Percentiles rank a stretch among this genome's conserved stretches.
phyloP scores from a whole-genome alignment of 1,140 invertebrate genomes.

The Cyclargus thomasi region DNA sequence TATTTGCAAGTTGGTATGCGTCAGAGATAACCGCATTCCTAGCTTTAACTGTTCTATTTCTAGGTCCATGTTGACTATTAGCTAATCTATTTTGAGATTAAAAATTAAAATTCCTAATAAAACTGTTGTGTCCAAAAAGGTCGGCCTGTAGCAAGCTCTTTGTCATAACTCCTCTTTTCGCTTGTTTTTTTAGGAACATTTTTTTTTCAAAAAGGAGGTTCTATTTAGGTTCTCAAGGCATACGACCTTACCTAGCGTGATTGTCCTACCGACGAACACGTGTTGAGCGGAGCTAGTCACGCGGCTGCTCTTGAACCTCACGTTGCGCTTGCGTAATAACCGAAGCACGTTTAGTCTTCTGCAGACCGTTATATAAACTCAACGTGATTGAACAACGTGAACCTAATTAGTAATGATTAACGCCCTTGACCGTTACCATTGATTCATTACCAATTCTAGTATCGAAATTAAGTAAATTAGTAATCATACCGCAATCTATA shows the following conservation, averaged over 20 bases:
- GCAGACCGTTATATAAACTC: constrained; percentile 65
- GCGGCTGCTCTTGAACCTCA: constrained; percentile 64
- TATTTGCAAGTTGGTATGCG: not conserved
- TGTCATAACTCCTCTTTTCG: too few relatives aligned
- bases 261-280: constrained; percentile 46
- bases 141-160: too few relatives aligned
- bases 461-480: too few relatives aligned
- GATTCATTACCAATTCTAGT: too few relatives aligned
- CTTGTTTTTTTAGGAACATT: too few relatives aligned
- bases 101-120: not conserved
- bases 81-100: constrained; percentile 6
- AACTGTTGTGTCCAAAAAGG: too few relatives aligned
- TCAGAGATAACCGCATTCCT: constrained; percentile 17
- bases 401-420: constrained; percentile 46
- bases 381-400: constrained; percentile 62
- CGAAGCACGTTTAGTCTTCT: constrained; percentile 55
- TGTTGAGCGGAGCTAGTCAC: constrained; percentile 46
- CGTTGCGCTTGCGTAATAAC: constrained; percentile 65
- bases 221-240: constrained; percentile 13
- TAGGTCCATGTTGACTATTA: too few relatives aligned
- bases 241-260: constrained; percentile 44
- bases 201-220: too few relatives aligned
- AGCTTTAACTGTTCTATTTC: not conserved
- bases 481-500: too few relatives aligned
- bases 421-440: constrained; percentile 45